Evolutionary conservation across 2,888 invertebrate species (phyloP).

Genomic region (Micoletzkya japonica): DNA sequence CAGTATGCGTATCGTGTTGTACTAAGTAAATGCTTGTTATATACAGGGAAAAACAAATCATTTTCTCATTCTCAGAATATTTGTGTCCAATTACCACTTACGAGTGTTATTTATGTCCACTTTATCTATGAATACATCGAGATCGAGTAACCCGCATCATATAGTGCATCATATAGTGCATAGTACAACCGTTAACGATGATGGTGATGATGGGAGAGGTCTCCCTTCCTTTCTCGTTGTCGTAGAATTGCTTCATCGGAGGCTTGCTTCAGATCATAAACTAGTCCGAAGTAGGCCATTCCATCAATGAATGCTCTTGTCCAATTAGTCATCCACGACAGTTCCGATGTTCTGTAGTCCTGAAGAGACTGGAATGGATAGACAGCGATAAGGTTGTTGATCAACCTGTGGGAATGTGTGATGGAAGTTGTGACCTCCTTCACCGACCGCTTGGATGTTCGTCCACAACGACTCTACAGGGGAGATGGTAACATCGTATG

Average conservation of each 20-base stretch:
- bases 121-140: not conserved
- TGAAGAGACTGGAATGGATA: constrained; percentile 9
- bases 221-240: constrained; percentile 5
- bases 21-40: not conserved
- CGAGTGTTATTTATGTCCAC: not conserved
- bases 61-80: not conserved
- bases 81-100: not conserved
- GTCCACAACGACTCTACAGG: constrained; percentile 60
- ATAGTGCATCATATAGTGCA: not conserved
- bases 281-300: constrained; percentile 52
- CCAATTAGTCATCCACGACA: constrained; percentile 50
- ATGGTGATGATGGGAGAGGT: constrained; percentile 9
- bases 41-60: too few species aligned
- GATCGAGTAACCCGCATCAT: not conserved
- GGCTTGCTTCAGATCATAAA: constrained; percentile 55
- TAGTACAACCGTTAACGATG: not conserved
- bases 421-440: constrained; percentile 69
- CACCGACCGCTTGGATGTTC: constrained; percentile 59
- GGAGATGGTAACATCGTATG: constrained; percentile 76
- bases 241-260: constrained; percentile 28
- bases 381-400: too few species aligned
- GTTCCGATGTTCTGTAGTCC: constrained; percentile 61
- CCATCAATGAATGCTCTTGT: constrained; percentile 54
- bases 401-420: constrained; percentile 66
- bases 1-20: too few species aligned